These are phyloP conservation scores for Parnassius apollo DNA, from an alignment of 2,888 invertebrate genomes.

Conservation along the genomic window DNA sequence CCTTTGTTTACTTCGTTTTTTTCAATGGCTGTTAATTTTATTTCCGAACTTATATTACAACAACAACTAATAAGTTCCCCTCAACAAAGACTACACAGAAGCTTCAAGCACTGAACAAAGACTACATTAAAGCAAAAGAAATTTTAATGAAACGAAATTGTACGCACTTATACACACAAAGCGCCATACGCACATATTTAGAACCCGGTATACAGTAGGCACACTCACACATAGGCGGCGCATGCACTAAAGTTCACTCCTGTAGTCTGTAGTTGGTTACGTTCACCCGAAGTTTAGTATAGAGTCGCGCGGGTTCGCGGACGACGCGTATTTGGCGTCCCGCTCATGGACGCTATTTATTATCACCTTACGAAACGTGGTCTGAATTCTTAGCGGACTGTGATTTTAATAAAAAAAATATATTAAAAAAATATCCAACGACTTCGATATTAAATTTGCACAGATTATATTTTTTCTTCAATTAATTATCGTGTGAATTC, in stretches of 20 bases:
- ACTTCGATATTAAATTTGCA: conserved; percentile 2
- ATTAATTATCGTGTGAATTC: conserved; percentile 47
- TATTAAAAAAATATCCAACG: conserved; percentile 4
- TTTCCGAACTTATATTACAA: conserved; percentile 41
- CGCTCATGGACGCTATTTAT: conserved; percentile 56
- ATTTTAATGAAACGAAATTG: conserved; percentile 61
- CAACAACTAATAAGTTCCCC: conserved; percentile 57
- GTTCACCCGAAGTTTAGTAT: conserved; percentile 56
- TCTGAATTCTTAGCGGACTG: conserved; percentile 45
- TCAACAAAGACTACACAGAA: conserved; percentile 58
- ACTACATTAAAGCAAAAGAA: conserved; percentile 53
- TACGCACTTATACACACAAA: conserved; percentile 63
- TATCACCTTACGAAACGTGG: conserved; percentile 60
- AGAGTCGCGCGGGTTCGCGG: conserved; percentile 68
- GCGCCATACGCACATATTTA: conserved; percentile 47
- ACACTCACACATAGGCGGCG: conserved; percentile 43
- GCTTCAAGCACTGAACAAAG: conserved; percentile 52
- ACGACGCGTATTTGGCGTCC: conserved; percentile 53
- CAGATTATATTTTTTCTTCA: conserved; percentile 1
- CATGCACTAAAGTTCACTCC: conserved; percentile 57
- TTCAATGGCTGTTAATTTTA: conserved; percentile 35
- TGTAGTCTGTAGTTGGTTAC: conserved; percentile 42
- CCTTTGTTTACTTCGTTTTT: conserved; percentile 28
- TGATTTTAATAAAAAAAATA: conserved; percentile 40
- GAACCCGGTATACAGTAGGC: conserved; percentile 41